Evolutionary conservation across 2,888 invertebrate species (phyloP), one percentile per base, ranked within the genome.

Genomic region (Meghimatium bilineatum): DNA sequence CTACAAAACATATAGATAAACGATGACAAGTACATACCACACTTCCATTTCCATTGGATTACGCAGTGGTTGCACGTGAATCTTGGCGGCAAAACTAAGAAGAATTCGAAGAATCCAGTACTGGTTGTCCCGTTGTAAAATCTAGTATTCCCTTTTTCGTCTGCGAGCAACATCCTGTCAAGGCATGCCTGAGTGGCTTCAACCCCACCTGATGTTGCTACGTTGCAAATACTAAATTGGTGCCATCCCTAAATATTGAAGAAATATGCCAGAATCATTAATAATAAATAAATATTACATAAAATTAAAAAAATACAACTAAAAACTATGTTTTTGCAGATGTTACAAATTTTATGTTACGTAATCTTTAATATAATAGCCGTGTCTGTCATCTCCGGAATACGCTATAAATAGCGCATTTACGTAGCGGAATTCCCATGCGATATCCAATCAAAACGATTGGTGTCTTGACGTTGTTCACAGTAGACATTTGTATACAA

Each of bases 41-140:
- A 71, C 26, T 82, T 84, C 84, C 86, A 88, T 66, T 85, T 85
- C 88, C 88, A 88, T 67, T 87, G 87, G 32, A 87, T 80, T 20
- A 78, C 67, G 29, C 85, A 82, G 5, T 74, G 80, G 17, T 44
- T n/a, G 52, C 80, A 82, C 14, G 79, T 78, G 29, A 82, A 12
- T 8, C 79, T 71, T 20, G 12, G 34, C 3, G 83, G 83, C 36
- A 83, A 71, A 14, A 78, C 74, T n/a, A 81, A 26, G 0, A 12
- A 0, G 38, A 36, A 80, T 12, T 80, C 71, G 26, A 75, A 81
- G 49, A 60, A 60, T 2, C 84, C 77, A 26, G 75, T 56, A 8
- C 6, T 60, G 23, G 38, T 60, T 1, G 44, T 60, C n/a, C 34
- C 49, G 6, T 49, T 36, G 17, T 17, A n/a, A 32, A 84, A 84